Percentiles rank a stretch among this genome's conserved stretches.
Evolutionary conservation across 2,888 invertebrate species (phyloP).

Genomic region (Eristalis arbustorum): DNA sequence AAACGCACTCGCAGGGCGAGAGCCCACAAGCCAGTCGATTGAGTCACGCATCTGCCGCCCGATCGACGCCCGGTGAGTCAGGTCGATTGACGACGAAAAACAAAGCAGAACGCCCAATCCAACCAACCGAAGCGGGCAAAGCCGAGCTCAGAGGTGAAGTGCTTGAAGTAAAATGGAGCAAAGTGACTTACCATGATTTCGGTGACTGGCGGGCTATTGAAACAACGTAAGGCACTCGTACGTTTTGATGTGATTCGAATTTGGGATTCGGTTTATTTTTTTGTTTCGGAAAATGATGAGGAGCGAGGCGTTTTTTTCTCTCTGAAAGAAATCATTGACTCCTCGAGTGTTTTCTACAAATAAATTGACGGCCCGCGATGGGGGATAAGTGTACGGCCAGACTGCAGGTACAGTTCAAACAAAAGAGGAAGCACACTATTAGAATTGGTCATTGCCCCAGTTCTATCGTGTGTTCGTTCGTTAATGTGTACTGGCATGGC

Average conservation of each 20-base stretch:
- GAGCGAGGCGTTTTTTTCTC: neutral
- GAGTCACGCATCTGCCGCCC: conserved; percentile 12
- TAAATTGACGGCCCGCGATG: conserved; percentile 23
- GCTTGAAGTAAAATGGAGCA: conserved; percentile 40
- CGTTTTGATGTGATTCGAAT: conserved; percentile 42
- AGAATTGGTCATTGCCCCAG: conserved; percentile 47
- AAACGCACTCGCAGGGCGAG: neutral
- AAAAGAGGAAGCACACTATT: conserved; percentile 32
- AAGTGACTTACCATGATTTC: neutral
- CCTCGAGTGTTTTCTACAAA: conserved; percentile 43
- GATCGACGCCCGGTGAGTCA: too few species aligned
- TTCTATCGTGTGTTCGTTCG: conserved; percentile 2
- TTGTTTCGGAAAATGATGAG: conserved; percentile 2
- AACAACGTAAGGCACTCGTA: neutral
- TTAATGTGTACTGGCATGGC: neutral
- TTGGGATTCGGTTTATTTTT: conserved; percentile 12
- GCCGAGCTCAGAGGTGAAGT: conserved; percentile 25
- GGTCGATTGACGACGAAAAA: too few species aligned
- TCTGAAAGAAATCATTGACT: conserved; percentile 33
- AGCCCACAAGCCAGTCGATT: neutral
- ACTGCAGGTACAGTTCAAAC: conserved; percentile 20
- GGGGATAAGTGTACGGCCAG: neutral
- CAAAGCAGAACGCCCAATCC: conserved; percentile 3
- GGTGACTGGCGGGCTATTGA: neutral
- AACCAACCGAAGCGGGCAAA: conserved; percentile 2